Conservation (phyloP, 2,113 vertebrate species). For the Carollia perspicillata region DNA sequence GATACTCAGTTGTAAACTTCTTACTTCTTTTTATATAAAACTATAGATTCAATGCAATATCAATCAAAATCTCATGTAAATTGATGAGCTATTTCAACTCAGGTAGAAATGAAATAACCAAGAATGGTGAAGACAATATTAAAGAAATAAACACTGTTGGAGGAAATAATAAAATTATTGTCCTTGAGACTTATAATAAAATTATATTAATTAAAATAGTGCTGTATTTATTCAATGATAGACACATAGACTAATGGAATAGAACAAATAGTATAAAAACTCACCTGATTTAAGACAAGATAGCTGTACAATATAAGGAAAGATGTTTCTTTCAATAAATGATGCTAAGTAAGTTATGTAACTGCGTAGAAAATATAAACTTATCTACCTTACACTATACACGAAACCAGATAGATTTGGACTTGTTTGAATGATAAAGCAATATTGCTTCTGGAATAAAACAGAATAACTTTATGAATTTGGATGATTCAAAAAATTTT, state of each 20-base stretch:
- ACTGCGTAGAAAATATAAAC: neutral
- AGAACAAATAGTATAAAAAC: neutral
- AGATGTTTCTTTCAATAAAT: neutral
- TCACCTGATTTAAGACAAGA: neutral
- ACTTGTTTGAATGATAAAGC: neutral
- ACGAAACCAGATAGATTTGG: neutral
- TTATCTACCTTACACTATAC: neutral
- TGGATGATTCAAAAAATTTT: neutral
- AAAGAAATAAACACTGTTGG: neutral
- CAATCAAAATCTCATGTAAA: neutral
- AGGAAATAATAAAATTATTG: neutral
- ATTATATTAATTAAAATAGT: neutral
- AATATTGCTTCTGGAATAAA: neutral
- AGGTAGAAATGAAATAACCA: neutral
- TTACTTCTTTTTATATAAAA: neutral
- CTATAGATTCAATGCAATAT: neutral
- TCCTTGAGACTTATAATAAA: neutral
- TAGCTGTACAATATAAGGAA: neutral
- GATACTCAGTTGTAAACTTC: neutral
- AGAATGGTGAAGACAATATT: neutral
- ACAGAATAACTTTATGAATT: neutral
- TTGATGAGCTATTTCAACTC: neutral
- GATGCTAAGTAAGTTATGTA: neutral
- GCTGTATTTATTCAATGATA: neutral
- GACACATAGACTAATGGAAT: neutral